Conservation (phyloP, 2,797 vertebrate genomes). For the Bovichtus diacanthus region DNA sequence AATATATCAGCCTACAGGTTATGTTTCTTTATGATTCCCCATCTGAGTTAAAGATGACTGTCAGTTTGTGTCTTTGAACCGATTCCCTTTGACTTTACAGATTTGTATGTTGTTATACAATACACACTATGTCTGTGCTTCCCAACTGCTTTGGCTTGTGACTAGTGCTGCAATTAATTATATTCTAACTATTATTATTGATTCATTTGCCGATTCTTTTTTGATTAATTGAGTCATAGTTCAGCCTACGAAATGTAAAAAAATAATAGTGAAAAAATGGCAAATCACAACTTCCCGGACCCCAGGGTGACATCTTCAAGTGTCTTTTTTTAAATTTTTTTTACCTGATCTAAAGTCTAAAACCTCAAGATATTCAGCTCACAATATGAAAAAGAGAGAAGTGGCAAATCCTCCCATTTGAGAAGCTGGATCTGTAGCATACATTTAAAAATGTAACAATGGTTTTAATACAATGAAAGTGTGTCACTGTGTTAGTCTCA, state of each 20-base stretch:
- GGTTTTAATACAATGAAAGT: background rate
- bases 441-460: background rate
- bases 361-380: background rate
- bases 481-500: background rate
- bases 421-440: background rate
- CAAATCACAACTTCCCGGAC: background rate
- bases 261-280: background rate
- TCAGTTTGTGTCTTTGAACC: constrained; percentile 1
- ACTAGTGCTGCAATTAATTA: background rate
- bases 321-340: too few species aligned
- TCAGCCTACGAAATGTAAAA: background rate
- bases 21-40: background rate
- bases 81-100: background rate
- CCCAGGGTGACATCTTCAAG: background rate
- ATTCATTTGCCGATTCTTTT: background rate
- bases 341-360: background rate
- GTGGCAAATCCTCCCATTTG: background rate
- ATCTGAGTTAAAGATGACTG: background rate
- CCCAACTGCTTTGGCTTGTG: background rate
- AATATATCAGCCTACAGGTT: constrained; percentile 5
- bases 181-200: background rate
- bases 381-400: background rate
- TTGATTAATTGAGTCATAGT: background rate
- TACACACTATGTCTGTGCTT: background rate
- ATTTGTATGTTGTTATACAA: background rate